Conservation (phyloP, 1,140 invertebrate genomes). For the Sarcophaga bullata region DNA sequence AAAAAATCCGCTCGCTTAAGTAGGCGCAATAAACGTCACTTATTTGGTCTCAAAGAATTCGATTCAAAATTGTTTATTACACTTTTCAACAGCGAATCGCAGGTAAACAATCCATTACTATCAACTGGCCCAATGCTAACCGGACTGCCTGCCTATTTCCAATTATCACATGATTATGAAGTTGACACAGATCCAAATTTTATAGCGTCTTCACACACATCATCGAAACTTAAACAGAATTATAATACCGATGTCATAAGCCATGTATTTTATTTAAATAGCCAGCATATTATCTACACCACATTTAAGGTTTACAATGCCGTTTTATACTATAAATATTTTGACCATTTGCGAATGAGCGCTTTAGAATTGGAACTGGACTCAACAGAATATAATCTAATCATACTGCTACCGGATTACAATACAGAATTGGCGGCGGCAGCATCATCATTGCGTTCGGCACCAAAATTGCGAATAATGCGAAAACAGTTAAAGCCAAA, state of each 20-base stretch:
- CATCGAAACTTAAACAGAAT: slow-evolving; percentile 54
- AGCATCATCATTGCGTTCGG: slow-evolving; percentile 61
- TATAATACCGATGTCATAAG: slow-evolving; percentile 63
- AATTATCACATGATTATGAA: slow-evolving; percentile 55
- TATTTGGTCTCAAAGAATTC: slow-evolving; percentile 56
- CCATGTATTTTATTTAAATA: slow-evolving; percentile 61
- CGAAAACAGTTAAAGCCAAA: slow-evolving; percentile 73
- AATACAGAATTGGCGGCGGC: slow-evolving; percentile 64
- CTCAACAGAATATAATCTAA: slow-evolving; percentile 72
- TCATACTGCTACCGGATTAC: slow-evolving; percentile 71
- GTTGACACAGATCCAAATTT: slow-evolving; percentile 52
- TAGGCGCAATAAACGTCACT: slow-evolving; percentile 54
- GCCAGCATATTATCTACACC: slow-evolving; percentile 65
- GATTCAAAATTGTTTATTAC: slow-evolving; percentile 60
- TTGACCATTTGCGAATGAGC: slow-evolving; percentile 75
- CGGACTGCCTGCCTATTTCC: slow-evolving; percentile 36
- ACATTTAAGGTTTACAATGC: slow-evolving; percentile 76
- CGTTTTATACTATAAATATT: slow-evolving; percentile 78
- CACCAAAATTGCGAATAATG: slow-evolving; percentile 72
- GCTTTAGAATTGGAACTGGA: slow-evolving; percentile 81
- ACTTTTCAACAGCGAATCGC: slow-evolving; percentile 52
- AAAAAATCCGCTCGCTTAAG: slow-evolving; percentile 28
- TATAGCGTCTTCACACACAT: slow-evolving; percentile 36
- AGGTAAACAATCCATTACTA: slow-evolving; percentile 43
- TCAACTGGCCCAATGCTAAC: slow-evolving; percentile 40